These are phyloP conservation scores for Corythucha ciliata DNA, from an alignment of 2,888 invertebrate species.

Conservation along the genomic window DNA sequence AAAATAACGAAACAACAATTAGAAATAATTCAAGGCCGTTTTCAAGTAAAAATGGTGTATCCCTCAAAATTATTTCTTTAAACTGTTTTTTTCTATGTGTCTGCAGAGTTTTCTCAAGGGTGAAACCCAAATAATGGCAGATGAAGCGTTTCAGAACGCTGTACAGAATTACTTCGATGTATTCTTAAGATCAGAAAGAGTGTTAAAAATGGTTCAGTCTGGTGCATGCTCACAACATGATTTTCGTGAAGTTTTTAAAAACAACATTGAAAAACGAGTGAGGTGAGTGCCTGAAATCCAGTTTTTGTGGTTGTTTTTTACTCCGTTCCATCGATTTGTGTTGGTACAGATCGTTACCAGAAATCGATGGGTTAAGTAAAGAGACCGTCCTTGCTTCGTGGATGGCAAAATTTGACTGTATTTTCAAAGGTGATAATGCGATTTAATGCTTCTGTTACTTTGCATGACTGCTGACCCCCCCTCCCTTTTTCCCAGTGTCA, in stretches of 20 bases:
- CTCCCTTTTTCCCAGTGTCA: constrained; percentile 46
- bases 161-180: constrained; percentile 93
- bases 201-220: constrained; percentile 91
- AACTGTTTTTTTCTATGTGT: neutral
- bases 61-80: neutral
- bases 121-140: constrained; percentile 95
- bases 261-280: constrained; percentile 97
- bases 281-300: too few relatives aligned
- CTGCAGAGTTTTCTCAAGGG: constrained; percentile 86
- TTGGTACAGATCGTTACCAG: constrained; percentile 75
- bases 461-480: neutral
- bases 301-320: too few relatives aligned
- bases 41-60: constrained; percentile 58
- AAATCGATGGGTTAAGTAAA: constrained; percentile 98
- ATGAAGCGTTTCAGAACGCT: constrained; percentile 98
- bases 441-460: neutral
- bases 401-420: constrained; percentile 99
- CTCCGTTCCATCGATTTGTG: constrained; percentile 20
- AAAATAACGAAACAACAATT: constrained; percentile 95
- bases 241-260: constrained; percentile 95
- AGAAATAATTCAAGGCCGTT: constrained; percentile 85
- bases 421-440: constrained; percentile 71
- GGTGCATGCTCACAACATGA: constrained; percentile 98
- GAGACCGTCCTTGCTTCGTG: constrained; percentile 97
- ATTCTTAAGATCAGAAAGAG: constrained; percentile 93